phyloP scores from a whole-genome alignment of 2,888 invertebrate genomes.

The Minunthozetes semirufus region DNA sequence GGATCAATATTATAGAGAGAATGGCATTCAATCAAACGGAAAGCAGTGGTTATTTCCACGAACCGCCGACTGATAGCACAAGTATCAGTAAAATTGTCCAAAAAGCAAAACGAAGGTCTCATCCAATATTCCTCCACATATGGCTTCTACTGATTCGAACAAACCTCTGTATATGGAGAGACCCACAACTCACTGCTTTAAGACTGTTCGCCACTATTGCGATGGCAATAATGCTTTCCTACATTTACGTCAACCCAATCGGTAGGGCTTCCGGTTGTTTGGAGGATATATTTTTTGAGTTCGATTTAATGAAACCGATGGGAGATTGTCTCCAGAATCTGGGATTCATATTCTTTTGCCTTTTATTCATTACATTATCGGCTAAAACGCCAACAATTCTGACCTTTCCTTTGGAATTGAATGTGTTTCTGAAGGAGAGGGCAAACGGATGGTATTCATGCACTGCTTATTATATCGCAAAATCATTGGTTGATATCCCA shows the following conservation, averaged over 20 bases:
- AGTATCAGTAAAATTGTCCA: conserved; percentile 33
- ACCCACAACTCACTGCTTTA: conserved; percentile 36
- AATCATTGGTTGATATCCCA: conserved; percentile 46
- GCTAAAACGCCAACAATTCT: conserved; percentile 38
- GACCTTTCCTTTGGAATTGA: conserved; percentile 37
- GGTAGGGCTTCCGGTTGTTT: conserved; percentile 36
- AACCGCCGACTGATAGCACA: neutral
- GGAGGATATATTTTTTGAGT: neutral
- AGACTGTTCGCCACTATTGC: conserved; percentile 35
- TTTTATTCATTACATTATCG: conserved; percentile 34
- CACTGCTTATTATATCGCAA: conserved; percentile 36
- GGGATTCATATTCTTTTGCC: conserved; percentile 47
- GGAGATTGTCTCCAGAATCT: conserved; percentile 30
- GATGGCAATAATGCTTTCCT: conserved; percentile 29
- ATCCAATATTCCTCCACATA: conserved; percentile 18
- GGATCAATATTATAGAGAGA: conserved; percentile 43
- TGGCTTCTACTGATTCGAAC: conserved; percentile 29
- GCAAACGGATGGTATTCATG: conserved; percentile 39
- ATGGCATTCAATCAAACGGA: conserved; percentile 31
- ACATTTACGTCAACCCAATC: conserved; percentile 34
- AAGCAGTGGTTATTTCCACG: conserved; percentile 11
- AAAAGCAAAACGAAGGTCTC: conserved; percentile 19
- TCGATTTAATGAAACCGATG: conserved; percentile 14
- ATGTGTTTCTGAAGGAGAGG: conserved; percentile 36
- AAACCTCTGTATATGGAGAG: conserved; percentile 27